Evolutionary conservation across 2,888 invertebrate species (phyloP).

Genomic region (Megamerina dolium): DNA sequence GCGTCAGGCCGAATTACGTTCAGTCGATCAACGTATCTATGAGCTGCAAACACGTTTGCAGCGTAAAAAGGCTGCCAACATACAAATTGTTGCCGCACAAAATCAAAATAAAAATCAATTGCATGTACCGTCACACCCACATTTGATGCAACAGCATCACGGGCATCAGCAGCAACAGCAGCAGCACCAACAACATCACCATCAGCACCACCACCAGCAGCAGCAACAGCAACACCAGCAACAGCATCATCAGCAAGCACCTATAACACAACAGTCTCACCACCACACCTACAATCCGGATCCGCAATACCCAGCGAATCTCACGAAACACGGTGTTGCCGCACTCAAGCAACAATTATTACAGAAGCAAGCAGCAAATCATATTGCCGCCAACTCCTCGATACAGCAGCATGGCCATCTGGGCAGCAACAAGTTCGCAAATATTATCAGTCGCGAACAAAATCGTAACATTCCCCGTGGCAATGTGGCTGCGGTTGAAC

Average conservation of each 20-base stretch:
- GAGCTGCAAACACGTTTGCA: constrained; percentile 88
- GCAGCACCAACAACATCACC: constrained; percentile 34
- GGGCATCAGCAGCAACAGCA: constrained; percentile 27
- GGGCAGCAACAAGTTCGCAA: constrained; percentile 25
- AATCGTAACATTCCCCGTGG: constrained; percentile 54
- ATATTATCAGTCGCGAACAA: constrained; percentile 33
- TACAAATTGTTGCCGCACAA: constrained; percentile 55
- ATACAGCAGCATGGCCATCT: constrained; percentile 27
- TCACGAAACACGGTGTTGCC: constrained; percentile 34
- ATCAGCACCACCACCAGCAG: constrained; percentile 25
- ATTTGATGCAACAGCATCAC: constrained; percentile 14
- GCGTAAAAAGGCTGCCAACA: constrained; percentile 77
- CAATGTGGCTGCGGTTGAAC: constrained; percentile 82
- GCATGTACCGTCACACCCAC: constrained; percentile 23
- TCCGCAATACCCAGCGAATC: constrained; percentile 15
- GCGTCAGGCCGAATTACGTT: constrained; percentile 84
- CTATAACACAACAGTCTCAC: constrained; percentile 8
- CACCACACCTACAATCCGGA: constrained; percentile 17
- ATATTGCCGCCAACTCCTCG: constrained; percentile 23
- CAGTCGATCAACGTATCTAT: constrained; percentile 88
- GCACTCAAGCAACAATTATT: constrained; percentile 38
- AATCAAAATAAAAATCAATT: constrained; percentile 48
- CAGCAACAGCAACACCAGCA: constrained; percentile 23
- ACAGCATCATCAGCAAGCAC: constrained; percentile 33
- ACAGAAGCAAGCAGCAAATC: constrained; percentile 32